Evolutionary conservation across 2,888 invertebrate species (phyloP), one percentile per base, ranked within the genome.

Genomic region (Dascillus cervinus): DNA sequence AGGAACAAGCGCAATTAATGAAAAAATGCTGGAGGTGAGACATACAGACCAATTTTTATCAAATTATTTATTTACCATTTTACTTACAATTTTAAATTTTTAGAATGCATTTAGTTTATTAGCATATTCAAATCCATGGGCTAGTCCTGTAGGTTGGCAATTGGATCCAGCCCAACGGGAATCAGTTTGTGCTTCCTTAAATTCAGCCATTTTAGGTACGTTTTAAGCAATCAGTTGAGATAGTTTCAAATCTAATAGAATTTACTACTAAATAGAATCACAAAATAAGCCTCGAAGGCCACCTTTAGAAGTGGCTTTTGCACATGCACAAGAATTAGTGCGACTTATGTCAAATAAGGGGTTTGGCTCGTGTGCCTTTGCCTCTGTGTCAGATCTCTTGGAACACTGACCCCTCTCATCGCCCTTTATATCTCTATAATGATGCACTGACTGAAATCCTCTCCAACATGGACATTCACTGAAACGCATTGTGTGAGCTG

Each of bases 91-190:
- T 13, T 30, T 33, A 9, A 42, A 39, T 34, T 45, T 56, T 13
- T 71, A 94, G 86, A 90, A 96, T 69, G 96, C 96, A 59, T 97
- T 96, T 73, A 95, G 95, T 71, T 75, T 97, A 60, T 73, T 97
- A 60, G 96, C 96, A 26, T 97, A 97, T 69, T 86, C 91, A 52
- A 95, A 97, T 72, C 97, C 96, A 14, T 95, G 92, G 92, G 83
- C 82, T 58, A 94, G 94, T 67, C 95, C 95, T 10, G 84, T 96
- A 40, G 94, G 94, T 39, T 91, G 90, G 85, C 92, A 95, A 67
- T 73, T 97, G 53, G 85, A 92, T 66, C 87, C 95, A n/a, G 77
- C 84, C 50, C 87, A 94, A 59, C 77, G 97, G 54, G 96, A 97
- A 69, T 82, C 86, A 30, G 87, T 96, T 39, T 94, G 92, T 73